Conservation (phyloP, 2,113 vertebrate species). For the Catagonus wagneri region DNA sequence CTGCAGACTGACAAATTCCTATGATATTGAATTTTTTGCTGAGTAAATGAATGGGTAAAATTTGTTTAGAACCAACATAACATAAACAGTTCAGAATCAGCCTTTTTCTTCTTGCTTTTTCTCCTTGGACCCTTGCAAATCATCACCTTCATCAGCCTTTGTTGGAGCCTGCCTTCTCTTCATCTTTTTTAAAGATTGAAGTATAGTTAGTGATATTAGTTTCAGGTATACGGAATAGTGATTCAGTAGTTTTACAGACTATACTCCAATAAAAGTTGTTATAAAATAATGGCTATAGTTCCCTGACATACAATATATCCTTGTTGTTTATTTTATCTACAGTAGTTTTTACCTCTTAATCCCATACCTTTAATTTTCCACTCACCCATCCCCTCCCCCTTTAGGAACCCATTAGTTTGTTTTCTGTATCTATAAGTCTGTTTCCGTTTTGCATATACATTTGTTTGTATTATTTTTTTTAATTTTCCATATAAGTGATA, state of each 20-base stretch:
- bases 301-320: neutral
- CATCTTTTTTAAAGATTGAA: neutral
- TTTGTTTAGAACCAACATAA: neutral
- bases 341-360: neutral
- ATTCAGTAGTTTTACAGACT: neutral
- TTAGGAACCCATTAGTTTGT: no score
- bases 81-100: neutral
- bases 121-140: neutral
- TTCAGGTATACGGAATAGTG: neutral
- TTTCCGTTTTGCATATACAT: no score
- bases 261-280: neutral
- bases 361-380: neutral
- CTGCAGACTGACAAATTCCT: neutral
- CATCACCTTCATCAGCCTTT: neutral
- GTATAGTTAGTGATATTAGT: neutral
- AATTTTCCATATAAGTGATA: no score
- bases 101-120: neutral
- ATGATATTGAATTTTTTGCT: neutral
- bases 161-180: neutral
- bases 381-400: no score
- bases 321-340: neutral
- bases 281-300: neutral
- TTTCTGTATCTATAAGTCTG: no score
- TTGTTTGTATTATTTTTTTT: no score
- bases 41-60: neutral